Evolutionary conservation across 1,140 invertebrate species (phyloP).

Genomic region (Scaptomyza montana): DNA sequence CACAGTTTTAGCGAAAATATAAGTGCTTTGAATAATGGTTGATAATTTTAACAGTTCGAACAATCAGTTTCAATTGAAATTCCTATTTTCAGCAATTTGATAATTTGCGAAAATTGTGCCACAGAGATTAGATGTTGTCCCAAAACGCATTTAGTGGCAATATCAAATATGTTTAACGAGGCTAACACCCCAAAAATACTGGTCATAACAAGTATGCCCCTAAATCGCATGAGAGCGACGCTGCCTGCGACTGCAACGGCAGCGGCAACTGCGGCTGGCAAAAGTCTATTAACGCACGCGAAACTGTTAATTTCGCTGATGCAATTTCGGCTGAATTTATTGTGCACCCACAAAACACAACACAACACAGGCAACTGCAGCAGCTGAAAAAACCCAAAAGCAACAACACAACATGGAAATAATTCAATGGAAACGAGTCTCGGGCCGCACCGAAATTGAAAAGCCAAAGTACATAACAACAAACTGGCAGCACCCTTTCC

Average conservation of each 20-base stretch:
- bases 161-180: background rate
- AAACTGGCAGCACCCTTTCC: slow-evolving; percentile 56
- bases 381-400: slow-evolving; percentile 1
- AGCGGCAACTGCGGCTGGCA: slow-evolving; percentile 29
- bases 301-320: slow-evolving; percentile 81
- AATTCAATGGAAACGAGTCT: slow-evolving; percentile 60
- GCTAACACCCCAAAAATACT: background rate
- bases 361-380: slow-evolving; percentile 36
- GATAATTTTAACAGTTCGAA: background rate
- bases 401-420: slow-evolving; percentile 10
- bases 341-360: slow-evolving; percentile 71
- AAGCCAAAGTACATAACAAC: slow-evolving; percentile 81
- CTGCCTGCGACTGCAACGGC: too few relatives aligned
- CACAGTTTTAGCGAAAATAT: too few relatives aligned
- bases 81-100: background rate
- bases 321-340: slow-evolving; percentile 81
- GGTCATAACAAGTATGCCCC: background rate
- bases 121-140: slow-evolving; percentile 12
- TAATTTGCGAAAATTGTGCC: background rate
- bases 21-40: too few relatives aligned
- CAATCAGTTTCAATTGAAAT: background rate
- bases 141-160: slow-evolving; percentile 24
- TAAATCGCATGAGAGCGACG: too few relatives aligned
- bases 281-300: slow-evolving; percentile 81
- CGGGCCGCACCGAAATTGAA: slow-evolving; percentile 65